Conservation (phyloP, 2,113 vertebrate genomes). For the Pangasianodon gigas region DNA sequence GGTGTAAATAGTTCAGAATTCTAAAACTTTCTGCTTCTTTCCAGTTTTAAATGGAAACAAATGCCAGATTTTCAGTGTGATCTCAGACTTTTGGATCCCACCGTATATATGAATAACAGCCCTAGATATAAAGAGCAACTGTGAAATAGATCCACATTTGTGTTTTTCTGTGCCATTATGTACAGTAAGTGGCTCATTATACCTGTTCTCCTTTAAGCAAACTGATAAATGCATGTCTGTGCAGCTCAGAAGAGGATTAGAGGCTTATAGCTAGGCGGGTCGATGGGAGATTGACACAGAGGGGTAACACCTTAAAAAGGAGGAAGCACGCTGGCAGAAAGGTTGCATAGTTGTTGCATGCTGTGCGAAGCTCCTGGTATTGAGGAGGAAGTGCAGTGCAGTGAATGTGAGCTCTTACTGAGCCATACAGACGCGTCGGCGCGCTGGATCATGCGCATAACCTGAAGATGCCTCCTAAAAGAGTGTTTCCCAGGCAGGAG, state of each 20-base stretch:
- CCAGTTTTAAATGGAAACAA: too few species aligned
- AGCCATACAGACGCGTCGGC: not conserved
- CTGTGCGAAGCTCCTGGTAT: not conserved
- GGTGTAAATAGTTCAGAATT: too few species aligned
- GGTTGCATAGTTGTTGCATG: not conserved
- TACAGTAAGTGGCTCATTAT: too few species aligned
- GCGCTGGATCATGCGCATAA: not conserved
- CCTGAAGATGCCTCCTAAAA: slow-evolving; percentile 62
- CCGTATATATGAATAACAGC: too few species aligned
- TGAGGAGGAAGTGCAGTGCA: not conserved
- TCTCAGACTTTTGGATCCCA: too few species aligned
- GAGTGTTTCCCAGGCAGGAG: slow-evolving; percentile 80
- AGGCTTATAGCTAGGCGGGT: not conserved
- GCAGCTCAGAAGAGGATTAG: slow-evolving; percentile 16
- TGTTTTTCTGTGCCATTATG: not conserved
- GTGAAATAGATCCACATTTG: not conserved
- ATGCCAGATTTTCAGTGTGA: too few species aligned
- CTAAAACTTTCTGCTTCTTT: too few species aligned
- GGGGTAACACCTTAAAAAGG: not conserved
- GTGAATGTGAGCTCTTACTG: not conserved
- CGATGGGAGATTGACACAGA: not conserved
- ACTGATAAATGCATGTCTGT: not conserved
- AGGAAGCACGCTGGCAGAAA: not conserved
- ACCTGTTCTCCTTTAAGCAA: not conserved
- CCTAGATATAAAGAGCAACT: not conserved